Conservation (phyloP, 2,797 vertebrate genomes). For the Melopsittacus undulatus region DNA sequence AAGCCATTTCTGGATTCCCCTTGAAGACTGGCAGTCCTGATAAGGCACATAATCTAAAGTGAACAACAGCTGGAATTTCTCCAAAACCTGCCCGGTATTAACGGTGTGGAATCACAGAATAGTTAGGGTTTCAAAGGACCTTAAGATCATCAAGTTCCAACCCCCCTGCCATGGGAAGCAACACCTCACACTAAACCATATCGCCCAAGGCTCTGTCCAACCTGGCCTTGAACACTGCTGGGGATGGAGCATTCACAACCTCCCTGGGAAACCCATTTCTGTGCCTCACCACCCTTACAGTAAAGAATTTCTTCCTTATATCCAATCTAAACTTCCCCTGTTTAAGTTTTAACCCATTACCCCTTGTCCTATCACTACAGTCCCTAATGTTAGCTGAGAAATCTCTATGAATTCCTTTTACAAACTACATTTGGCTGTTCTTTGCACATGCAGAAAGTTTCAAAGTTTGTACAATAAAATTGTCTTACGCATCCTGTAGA, state of each 20-base stretch:
- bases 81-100: not conserved
- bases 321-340: not conserved
- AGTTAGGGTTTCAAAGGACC: too few relatives aligned
- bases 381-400: not conserved
- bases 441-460: not conserved
- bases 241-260: not conserved
- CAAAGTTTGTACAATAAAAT: not conserved
- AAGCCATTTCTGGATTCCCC: not conserved
- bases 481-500: not conserved
- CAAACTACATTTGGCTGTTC: not conserved
- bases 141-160: too few relatives aligned
- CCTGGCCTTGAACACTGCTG: not conserved
- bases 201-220: not conserved
- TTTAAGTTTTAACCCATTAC: not conserved
- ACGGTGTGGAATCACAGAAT: not conserved
- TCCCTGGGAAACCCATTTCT: not conserved
- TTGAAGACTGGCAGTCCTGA: not conserved
- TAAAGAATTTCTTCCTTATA: not conserved
- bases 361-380: not conserved
- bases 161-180: too few relatives aligned
- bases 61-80: not conserved
- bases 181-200: not conserved
- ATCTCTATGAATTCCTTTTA: not conserved
- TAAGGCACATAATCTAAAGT: not conserved
- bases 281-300: not conserved